Base-by-base conservation (phyloP, 2,797 vertebrate species). In the Lagodon rhomboides region DNA sequence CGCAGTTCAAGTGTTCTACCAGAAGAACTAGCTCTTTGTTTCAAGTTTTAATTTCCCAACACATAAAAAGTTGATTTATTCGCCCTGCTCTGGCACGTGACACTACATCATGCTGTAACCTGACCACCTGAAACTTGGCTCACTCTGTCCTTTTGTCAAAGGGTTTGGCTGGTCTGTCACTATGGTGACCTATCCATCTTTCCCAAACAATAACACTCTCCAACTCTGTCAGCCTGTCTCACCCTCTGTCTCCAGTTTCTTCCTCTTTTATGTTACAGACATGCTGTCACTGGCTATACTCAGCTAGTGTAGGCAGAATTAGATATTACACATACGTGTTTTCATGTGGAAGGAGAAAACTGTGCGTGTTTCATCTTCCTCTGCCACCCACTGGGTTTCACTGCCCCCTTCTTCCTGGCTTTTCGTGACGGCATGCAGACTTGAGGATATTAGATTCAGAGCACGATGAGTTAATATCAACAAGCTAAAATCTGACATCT, bases 161-260 rank as follows among this genome's bases (percentile, higher is more conserved):
- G 18, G 55, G 46, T 67, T 76, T 88, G 74, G 20, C 47, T 80
- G 59, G 43, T 63, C 34, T 80, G 80, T 91, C 75, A 75, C 86
- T 23, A 83, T 77, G 77, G 85, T 44, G 44, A 80, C 56, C 55
- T 38, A 58, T 76, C 58, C 51, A 79, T 90, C 74, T 73, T 82
- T 68, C 71, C 67, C 62, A 88, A 91, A 90, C 82, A 90, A 53
- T 74, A 61, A 15, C 27, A 66, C 10, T 46, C 56, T 71, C 71
- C 53, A 68, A 9, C 65, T 58, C 15, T 63, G 54, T 23, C 53
- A 56, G 27, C 16, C 23, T 49, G 22, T 68, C 60, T 76, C 38
- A 44, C 58, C 18, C 0, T 34, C 67, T 53, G 18, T 49, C 74
- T 58, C 25, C 12, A n/a, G 38, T 63, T 84, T 62, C 16, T 16